Evolutionary conservation across 2,113 vertebrate genomes (phyloP).

Genomic region (Alosa alosa): DNA sequence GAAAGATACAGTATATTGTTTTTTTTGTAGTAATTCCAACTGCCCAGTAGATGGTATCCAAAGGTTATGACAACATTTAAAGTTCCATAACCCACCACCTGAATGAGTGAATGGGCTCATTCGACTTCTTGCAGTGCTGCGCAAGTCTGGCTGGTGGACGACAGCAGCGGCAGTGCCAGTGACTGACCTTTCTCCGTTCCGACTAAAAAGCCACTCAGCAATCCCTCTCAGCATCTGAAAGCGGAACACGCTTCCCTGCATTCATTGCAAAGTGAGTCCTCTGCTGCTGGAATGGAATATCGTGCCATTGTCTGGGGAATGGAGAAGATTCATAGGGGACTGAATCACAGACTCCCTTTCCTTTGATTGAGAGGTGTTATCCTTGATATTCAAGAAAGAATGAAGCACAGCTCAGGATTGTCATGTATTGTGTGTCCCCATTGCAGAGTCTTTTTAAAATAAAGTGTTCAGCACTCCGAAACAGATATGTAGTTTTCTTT

Average conservation of each 20-base stretch:
- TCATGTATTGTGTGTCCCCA: background rate
- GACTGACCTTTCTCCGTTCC: too few species aligned
- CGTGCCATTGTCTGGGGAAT: background rate
- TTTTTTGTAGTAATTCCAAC: background rate
- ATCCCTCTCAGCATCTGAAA: background rate
- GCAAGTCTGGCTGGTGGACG: too few species aligned
- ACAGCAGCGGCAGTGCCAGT: too few species aligned
- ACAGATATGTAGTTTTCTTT: background rate
- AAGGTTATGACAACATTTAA: background rate
- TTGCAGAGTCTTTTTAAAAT: background rate
- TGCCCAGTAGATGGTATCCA: background rate
- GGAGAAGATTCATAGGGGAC: background rate
- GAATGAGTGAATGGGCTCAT: background rate
- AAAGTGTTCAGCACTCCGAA: background rate
- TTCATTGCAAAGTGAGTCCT: background rate
- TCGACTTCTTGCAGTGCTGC: too few species aligned
- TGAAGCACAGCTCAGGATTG: background rate
- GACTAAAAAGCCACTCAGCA: too few species aligned
- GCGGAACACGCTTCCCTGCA: background rate
- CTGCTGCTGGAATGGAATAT: background rate
- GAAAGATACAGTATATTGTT: background rate
- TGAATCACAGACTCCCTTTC: background rate
- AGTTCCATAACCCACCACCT: background rate
- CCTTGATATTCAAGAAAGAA: conserved; percentile 9
- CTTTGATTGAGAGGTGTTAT: background rate